These are phyloP conservation scores for Oedothorax gibbosus DNA, from an alignment of 1,140 invertebrate genomes.

Conservation along the genomic window DNA sequence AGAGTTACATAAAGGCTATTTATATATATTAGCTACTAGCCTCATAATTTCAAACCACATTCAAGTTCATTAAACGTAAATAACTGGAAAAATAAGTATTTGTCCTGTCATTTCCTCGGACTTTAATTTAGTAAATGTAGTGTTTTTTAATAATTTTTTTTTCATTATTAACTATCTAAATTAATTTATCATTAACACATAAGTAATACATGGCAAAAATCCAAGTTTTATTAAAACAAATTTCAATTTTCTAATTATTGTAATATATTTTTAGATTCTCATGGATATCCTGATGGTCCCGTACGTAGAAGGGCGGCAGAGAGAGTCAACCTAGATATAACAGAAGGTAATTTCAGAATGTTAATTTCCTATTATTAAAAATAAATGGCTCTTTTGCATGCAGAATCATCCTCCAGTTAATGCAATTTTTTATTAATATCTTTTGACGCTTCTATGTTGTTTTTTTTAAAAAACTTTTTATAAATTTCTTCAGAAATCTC, in stretches of 20 bases:
- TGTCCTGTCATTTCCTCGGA: no score
- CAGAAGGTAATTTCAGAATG: constrained; percentile 68
- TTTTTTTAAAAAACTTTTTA: background rate
- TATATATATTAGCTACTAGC: no score
- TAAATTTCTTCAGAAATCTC: constrained; percentile 84
- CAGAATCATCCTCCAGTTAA: background rate
- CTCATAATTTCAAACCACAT: no score
- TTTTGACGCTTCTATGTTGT: background rate
- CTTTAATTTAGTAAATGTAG: no score
- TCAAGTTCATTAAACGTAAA: no score
- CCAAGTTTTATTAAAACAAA: background rate
- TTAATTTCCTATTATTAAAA: background rate
- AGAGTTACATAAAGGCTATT: no score
- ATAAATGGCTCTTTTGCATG: background rate
- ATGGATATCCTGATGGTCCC: constrained; percentile 62
- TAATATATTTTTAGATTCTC: constrained; percentile 20
- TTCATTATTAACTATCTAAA: no score
- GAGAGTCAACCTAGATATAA: constrained; percentile 75
- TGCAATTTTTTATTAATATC: background rate
- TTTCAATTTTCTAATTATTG: background rate
- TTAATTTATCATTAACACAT: no score
- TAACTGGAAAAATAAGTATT: no score
- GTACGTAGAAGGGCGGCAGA: constrained; percentile 72
- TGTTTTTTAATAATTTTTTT: no score
- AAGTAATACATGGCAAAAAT: no score